Evolutionary conservation across 2,113 vertebrate species (phyloP).

Genomic region (Seriola rivoliana): DNA sequence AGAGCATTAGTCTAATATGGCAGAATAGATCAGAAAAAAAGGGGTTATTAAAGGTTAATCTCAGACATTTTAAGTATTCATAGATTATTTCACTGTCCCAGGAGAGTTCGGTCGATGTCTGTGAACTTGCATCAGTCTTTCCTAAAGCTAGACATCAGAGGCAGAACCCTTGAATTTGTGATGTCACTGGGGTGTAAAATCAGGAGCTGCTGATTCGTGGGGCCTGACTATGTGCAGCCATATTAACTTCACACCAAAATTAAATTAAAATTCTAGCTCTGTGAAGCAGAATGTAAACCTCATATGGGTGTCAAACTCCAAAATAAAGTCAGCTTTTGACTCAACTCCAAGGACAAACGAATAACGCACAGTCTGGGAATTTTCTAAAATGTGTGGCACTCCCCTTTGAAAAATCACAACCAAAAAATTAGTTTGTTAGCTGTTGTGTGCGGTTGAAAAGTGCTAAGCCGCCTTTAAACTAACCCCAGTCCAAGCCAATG

Average conservation of each 20-base stretch:
- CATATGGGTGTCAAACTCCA: slow-evolving; percentile 32
- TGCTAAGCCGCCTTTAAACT: slow-evolving; percentile 49
- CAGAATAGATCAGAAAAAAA: slow-evolving; percentile 28
- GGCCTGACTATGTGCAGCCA: slow-evolving; percentile 27
- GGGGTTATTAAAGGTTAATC: slow-evolving; percentile 49
- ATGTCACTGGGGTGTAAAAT: slow-evolving; percentile 58
- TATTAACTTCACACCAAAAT: slow-evolving; percentile 23
- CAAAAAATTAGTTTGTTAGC: slow-evolving; percentile 69
- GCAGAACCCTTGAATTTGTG: slow-evolving; percentile 57
- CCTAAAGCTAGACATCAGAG: slow-evolving; percentile 62
- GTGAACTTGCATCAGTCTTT: slow-evolving; percentile 70
- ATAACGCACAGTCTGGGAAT: slow-evolving; percentile 37
- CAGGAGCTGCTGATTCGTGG: slow-evolving; percentile 30
- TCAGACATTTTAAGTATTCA: slow-evolving; percentile 57
- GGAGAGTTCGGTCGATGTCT: slow-evolving; percentile 57
- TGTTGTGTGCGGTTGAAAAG: slow-evolving; percentile 43
- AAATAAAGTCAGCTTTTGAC: slow-evolving; percentile 47
- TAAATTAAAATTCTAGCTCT: slow-evolving; percentile 31
- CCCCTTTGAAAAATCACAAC: slow-evolving; percentile 57
- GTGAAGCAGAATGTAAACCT: slow-evolving; percentile 49
- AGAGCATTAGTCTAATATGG: slow-evolving; percentile 21
- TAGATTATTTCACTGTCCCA: slow-evolving; percentile 54
- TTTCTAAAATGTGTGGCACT: slow-evolving; percentile 36
- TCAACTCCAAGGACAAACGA: slow-evolving; percentile 51
- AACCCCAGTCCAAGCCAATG: slow-evolving; percentile 36